Base-by-base conservation (phyloP, 2,113 vertebrate genomes). In the Kryptolebias marmoratus region DNA sequence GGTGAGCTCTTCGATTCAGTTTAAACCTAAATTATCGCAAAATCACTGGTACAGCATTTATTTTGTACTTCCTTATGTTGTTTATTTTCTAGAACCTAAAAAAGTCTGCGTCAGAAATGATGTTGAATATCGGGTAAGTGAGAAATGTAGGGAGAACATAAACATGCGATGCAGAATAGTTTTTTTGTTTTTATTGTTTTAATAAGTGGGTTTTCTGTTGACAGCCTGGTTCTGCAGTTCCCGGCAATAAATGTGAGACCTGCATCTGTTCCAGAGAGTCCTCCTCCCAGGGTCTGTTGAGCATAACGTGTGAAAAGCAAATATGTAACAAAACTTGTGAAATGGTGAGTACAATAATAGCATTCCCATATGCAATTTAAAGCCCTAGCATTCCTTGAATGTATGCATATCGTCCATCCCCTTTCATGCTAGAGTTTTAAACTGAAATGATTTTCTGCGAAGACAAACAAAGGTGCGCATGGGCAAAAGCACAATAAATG, bases 41-140 rank as follows among this genome's bases (percentile, higher is more conserved):
- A 44, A 44, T 12, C 22, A 11, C 1, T n/a, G 6, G 30, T 3
- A 1, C n/a, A 31, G 7, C 47, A 55, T 11, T 39, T 11, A 13
- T 75, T 11, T 54, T 65, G 7, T 7, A 70, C 4, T 22, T 22
- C 22, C 22, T 22, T 22, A 22, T 22, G 22, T 22, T 22, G 22
- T 22, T 22, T 22, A 22, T 64, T 61, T 84, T 68, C 59, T 71
- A 99, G 97, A 83, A 56, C 90, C 95, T 66, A 97, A 98, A 92
- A 83, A 77, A 0, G 96, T 99, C 55, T 99, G 97, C 12, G 95
- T 97, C 5, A 83, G 94, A 4, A 71, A 84, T 68, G 76, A 87
- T 0, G 71, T 81, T 1, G 96, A 97, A 80, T 98, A 97, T 80
- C 74, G 93, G 95, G 97, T 99, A 94, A 94, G 55, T 42, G 7